Percentiles rank a stretch among this genome's conserved stretches.
Evolutionary conservation across 92 coral and sea anemone species (phyloP).

Genomic region (Epizoanthus ramosus): DNA sequence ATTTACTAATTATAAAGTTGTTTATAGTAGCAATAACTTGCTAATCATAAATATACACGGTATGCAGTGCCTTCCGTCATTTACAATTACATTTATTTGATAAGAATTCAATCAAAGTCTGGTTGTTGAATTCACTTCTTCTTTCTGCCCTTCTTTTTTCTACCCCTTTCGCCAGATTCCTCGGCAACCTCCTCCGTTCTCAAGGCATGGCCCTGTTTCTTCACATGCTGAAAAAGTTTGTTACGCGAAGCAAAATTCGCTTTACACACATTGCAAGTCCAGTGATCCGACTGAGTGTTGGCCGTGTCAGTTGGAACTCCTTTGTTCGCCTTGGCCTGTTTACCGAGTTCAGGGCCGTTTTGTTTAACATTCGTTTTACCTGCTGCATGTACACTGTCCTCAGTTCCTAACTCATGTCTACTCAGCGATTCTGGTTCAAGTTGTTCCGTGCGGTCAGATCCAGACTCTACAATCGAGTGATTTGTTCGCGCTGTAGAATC

Average conservation of each 20-base stretch:
- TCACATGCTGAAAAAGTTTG: conserved; percentile 92
- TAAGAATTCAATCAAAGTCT: neutral
- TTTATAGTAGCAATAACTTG: conserved; percentile 13
- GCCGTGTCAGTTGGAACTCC: conserved; percentile 1
- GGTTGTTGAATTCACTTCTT: conserved; percentile 16
- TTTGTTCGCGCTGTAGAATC: neutral
- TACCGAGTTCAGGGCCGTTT: conserved; percentile 18
- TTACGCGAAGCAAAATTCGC: conserved; percentile 80
- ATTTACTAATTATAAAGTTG: too few species aligned
- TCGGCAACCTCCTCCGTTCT: conserved; percentile 51
- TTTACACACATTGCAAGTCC: conserved; percentile 85
- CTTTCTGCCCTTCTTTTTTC: conserved; percentile 75
- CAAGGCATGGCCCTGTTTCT: conserved; percentile 91
- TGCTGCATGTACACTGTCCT: neutral
- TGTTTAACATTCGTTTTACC: conserved; percentile 1
- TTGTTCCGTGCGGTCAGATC: neutral
- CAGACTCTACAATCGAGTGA: neutral
- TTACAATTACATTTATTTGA: neutral
- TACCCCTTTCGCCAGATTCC: conserved; percentile 44
- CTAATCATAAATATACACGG: conserved; percentile 10
- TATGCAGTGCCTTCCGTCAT: neutral
- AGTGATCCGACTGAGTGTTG: conserved; percentile 11
- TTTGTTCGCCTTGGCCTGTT: conserved; percentile 14
- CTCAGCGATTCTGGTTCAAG: neutral
- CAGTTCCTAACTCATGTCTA: neutral